Conservation (phyloP, 2,113 vertebrate species). For the Carettochelys insculpta region DNA sequence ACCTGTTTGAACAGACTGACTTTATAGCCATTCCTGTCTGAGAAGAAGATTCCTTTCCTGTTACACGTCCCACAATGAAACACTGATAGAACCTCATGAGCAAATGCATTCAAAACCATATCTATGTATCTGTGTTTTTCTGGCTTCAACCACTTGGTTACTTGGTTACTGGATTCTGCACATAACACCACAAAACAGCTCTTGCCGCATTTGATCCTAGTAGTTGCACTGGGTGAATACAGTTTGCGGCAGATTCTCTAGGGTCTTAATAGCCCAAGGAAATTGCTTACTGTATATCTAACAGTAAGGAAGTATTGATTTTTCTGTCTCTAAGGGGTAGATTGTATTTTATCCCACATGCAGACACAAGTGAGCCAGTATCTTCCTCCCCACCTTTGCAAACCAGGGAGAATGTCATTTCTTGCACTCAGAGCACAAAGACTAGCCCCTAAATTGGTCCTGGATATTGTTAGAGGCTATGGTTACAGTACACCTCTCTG, state of each 20-base stretch:
- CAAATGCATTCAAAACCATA: neutral
- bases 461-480: no score
- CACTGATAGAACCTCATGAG: neutral
- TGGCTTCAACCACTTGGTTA: constrained; percentile 21
- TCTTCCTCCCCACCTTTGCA: neutral
- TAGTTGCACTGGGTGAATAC: neutral
- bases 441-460: no score
- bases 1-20: fast-evolving
- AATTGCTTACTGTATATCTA: neutral
- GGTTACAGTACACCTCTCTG: no score
- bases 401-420: neutral
- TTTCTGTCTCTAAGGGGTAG: no score
- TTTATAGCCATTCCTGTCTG: neutral
- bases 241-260: neutral
- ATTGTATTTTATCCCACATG: neutral
- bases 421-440: neutral
- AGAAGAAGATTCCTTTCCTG: fast-evolving
- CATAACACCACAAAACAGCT: constrained; percentile 39
- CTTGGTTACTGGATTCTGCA: constrained; percentile 37
- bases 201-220: neutral
- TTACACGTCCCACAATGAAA: neutral
- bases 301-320: no score
- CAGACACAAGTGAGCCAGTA: neutral
- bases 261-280: neutral
- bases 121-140: constrained; percentile 1